Percentiles rank a stretch among this genome's conserved stretches.
Evolutionary conservation across 2,888 invertebrate species (phyloP).

Genomic region (Drosophila acutilabella): DNA sequence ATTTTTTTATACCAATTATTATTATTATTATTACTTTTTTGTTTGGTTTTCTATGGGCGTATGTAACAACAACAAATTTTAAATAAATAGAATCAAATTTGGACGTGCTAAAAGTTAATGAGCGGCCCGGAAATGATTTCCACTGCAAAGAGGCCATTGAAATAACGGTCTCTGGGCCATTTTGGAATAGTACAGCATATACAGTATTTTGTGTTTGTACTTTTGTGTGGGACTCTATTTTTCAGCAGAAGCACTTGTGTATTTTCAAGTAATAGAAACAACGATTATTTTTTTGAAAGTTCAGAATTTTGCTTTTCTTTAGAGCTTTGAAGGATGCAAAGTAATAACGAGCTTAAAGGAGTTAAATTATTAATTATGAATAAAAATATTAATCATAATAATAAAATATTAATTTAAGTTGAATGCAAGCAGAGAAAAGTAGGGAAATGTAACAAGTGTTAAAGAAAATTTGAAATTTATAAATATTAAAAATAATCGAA

Average conservation of each 20-base stretch:
- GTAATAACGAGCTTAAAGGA: no score
- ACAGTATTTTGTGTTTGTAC: constrained; percentile 3
- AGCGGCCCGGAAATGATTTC: constrained; percentile 70
- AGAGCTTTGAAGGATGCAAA: no score
- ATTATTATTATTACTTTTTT: background rate
- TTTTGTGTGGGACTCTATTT: constrained; percentile 12
- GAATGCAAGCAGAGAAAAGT: no score
- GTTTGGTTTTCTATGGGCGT: constrained; percentile 17
- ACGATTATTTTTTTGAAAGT: no score
- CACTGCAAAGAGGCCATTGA: constrained; percentile 27
- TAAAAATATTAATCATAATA: no score
- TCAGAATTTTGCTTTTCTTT: no score
- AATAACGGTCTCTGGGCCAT: constrained; percentile 19
- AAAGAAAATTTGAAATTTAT: no score
- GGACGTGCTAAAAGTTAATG: constrained; percentile 66
- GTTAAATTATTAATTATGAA: no score
- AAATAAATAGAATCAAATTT: constrained; percentile 69
- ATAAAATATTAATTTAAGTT: no score
- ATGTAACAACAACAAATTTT: constrained; percentile 33
- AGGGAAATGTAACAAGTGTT: no score
- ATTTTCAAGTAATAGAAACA: no score
- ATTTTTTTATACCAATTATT: constrained; percentile 1
- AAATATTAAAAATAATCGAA: no score
- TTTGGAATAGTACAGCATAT: background rate
- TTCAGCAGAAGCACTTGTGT: background rate